These are phyloP conservation scores for Neolamprologus cancellatus DNA, from an alignment of 2,113 vertebrate species.

Conservation along the genomic window DNA sequence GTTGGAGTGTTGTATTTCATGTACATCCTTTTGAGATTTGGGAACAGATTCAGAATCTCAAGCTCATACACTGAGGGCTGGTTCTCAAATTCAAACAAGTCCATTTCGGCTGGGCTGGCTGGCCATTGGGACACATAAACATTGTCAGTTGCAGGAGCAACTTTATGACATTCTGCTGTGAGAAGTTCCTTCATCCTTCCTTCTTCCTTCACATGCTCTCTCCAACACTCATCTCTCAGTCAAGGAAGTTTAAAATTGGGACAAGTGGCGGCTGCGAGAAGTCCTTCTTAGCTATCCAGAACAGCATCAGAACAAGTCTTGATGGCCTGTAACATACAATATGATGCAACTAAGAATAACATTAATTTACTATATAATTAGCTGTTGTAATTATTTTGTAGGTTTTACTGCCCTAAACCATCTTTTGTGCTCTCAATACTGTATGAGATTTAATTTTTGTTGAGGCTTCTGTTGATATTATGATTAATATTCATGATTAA, in stretches of 20 bases:
- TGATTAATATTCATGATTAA: background rate
- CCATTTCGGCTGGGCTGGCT: background rate
- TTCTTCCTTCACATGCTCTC: background rate
- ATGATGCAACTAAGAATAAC: background rate
- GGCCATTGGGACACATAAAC: background rate
- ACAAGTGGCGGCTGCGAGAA: background rate
- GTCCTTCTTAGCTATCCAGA: background rate
- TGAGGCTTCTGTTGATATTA: background rate
- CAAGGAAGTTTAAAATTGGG: background rate
- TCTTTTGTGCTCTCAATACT: background rate
- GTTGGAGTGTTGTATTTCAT: background rate
- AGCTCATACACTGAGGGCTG: background rate
- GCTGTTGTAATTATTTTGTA: background rate
- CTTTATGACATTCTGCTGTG: background rate
- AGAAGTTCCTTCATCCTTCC: background rate
- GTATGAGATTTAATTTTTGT: background rate
- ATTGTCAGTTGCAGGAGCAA: background rate
- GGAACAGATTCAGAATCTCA: background rate
- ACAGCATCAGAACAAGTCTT: background rate
- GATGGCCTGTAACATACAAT: background rate
- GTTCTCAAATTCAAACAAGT: background rate
- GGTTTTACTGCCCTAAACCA: background rate
- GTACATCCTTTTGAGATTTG: background rate
- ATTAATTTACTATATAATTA: background rate
- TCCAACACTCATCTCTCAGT: background rate